phyloP scores from a whole-genome alignment of 2,888 invertebrate species.

The Falcaria lacertinaria region DNA sequence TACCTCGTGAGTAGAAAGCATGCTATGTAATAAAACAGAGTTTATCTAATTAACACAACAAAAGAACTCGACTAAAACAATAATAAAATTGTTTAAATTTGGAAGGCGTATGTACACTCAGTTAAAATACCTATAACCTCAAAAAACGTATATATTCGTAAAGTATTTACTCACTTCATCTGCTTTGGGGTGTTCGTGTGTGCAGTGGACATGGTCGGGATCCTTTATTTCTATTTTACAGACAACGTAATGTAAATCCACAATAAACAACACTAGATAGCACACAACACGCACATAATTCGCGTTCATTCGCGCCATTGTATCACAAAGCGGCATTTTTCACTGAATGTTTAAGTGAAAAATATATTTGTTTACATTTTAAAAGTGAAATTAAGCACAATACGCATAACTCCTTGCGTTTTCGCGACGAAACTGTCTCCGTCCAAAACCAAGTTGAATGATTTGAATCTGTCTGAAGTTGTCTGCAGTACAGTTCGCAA shows the following conservation, averaged over 20 bases:
- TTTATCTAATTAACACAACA: background rate
- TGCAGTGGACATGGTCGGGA: conserved; percentile 72
- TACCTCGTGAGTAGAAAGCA: background rate
- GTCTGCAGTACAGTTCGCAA: conserved; percentile 10
- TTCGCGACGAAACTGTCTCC: conserved; percentile 37
- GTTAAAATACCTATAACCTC: too few relatives aligned
- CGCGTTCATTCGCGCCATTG: conserved; percentile 36
- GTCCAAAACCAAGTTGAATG: conserved; percentile 9
- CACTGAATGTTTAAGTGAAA: conserved; percentile 33
- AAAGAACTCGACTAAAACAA: background rate
- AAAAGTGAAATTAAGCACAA: conserved; percentile 16
- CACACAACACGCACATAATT: conserved; percentile 31
- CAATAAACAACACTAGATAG: conserved; percentile 34
- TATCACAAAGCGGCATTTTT: conserved; percentile 21
- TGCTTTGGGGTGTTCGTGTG: conserved; percentile 83
- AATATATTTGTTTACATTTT: conserved; percentile 64
- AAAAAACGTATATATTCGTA: conserved; percentile 10
- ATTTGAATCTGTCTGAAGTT: conserved; percentile 9
- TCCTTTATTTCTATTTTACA: conserved; percentile 40
- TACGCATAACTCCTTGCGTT: conserved; percentile 15
- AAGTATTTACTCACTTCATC: conserved; percentile 80
- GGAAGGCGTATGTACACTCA: too few relatives aligned
- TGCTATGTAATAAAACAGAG: background rate
- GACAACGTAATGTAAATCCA: conserved; percentile 33
- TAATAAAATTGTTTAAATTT: too few relatives aligned